Percentiles rank a stretch among this genome's conserved stretches.
Evolutionary conservation across 64 coral and sea anemone genomes (phyloP).

Genomic region (Actinia tenebrosa): DNA sequence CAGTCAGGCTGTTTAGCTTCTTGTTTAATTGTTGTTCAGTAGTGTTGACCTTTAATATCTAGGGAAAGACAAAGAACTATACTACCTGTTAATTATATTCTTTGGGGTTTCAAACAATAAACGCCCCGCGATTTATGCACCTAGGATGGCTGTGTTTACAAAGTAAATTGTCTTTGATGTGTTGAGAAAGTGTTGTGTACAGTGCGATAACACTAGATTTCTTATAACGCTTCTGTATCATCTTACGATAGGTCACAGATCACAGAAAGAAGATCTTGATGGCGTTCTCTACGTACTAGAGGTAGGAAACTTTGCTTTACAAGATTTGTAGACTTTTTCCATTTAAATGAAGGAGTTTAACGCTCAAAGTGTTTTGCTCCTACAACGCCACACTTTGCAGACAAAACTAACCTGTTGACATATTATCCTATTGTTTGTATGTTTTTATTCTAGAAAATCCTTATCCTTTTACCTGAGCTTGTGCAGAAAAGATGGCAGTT

Average conservation of each 20-base stretch:
- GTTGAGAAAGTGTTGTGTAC: neutral
- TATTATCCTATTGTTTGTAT: neutral
- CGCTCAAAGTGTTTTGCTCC: neutral
- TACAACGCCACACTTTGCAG: neutral
- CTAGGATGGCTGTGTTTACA: slow-evolving; percentile 23
- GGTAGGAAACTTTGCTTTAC: slow-evolving; percentile 34
- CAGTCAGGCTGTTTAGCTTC: neutral
- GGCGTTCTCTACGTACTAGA: slow-evolving; percentile 85
- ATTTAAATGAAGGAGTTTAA: neutral
- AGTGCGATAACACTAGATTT: neutral
- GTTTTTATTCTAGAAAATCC: slow-evolving; percentile 62
- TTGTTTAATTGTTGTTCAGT: neutral
- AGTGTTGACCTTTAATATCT: neutral
- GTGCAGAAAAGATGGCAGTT: slow-evolving; percentile 93
- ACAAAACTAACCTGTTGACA: slow-evolving; percentile 4
- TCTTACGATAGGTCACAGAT: slow-evolving; percentile 62
- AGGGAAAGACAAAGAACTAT: neutral
- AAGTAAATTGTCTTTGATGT: slow-evolving; percentile 15
- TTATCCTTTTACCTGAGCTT: slow-evolving; percentile 83
- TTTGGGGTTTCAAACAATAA: neutral
- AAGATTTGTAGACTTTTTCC: neutral
- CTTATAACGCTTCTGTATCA: neutral
- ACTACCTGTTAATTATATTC: neutral
- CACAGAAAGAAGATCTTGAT: slow-evolving; percentile 89
- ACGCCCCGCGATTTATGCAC: slow-evolving; percentile 10